Evolutionary conservation across 2,797 vertebrate species (phyloP), one percentile per base, ranked within the genome.

Genomic region (Esox lucius): DNA sequence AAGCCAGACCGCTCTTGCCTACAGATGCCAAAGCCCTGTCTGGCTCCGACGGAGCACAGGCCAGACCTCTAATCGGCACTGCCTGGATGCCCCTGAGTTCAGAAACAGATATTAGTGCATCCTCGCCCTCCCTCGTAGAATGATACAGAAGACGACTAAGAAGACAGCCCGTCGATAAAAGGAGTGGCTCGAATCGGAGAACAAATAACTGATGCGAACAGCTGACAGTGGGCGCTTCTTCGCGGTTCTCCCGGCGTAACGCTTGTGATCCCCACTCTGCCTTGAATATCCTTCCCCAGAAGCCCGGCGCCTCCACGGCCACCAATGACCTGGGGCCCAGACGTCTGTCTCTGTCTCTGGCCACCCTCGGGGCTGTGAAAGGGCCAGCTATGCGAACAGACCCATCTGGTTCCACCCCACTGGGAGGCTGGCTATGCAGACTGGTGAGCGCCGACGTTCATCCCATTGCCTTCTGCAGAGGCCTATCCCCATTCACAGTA

Each of bases 51-150:
- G 28, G 62, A 65, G 62, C 26, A 31, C 78, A 62, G 64, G 71
- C 72, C 56, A 71, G 72, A 22, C 66, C 17, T 26, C 24, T 1
- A 56, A 81, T 84, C 73, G 70, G 51, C 71, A 19, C 61, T 66
- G 61, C 61, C n/a, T 76, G 51, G 16, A 8, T 73, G 33, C 67
- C 67, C 19, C 46, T 75, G 70, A 68, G 26, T 64, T 62, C 24
- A 71, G 49, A 75, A 59, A 68, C 61, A 17, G 11, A 48, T 35
- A 13, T 39, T 16, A 67, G 8, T 74, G 49, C 16, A 1, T 7
- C 48, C 46, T 62, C 61, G 72, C 61, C 51, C 6, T 59, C 28
- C 22, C 64, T 35, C 64, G 0, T 64, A 66, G 6, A 66, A 66
- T 31, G 64, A 33, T 66, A 19, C 64, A 35, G 64, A 66, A 66